These are phyloP conservation scores for Regulus satrapa DNA, from an alignment of 2,113 vertebrate genomes.

Conservation along the genomic window DNA sequence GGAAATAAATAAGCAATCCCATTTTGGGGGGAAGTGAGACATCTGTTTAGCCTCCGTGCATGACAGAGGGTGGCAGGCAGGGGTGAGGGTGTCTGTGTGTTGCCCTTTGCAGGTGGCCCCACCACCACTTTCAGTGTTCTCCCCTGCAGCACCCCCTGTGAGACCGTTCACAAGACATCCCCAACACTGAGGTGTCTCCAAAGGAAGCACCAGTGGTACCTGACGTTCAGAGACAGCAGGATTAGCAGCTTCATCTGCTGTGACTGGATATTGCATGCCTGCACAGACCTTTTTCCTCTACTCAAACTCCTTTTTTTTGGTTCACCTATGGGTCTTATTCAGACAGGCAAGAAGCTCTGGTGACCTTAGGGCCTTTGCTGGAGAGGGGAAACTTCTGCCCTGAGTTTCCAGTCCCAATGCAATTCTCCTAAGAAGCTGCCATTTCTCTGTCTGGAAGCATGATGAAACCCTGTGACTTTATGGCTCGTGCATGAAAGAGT, in stretches of 20 bases:
- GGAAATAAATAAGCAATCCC: background rate
- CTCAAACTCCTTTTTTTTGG: background rate
- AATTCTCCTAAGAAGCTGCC: background rate
- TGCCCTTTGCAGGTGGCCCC: background rate
- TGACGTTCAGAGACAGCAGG: background rate
- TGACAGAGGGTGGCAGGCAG: background rate
- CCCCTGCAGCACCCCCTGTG: background rate
- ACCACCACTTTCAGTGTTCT: rapidly evolving
- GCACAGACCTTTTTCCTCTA: background rate
- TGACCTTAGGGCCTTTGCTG: background rate
- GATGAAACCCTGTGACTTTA: background rate
- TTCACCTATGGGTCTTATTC: background rate
- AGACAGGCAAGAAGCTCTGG: background rate
- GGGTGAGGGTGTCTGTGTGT: background rate
- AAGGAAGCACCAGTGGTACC: background rate
- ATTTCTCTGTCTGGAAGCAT: background rate
- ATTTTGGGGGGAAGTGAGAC: background rate
- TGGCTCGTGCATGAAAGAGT: background rate
- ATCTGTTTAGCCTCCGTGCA: rapidly evolving
- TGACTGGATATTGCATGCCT: background rate
- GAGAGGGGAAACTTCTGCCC: background rate
- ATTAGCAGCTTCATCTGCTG: background rate
- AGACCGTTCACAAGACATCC: rapidly evolving
- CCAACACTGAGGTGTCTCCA: background rate
- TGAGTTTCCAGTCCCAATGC: rapidly evolving